A percentile compares a stretch with the other conserved stretches of the same genome.
Evolutionary conservation across 2,888 invertebrate genomes (phyloP).

Genomic region (Pediacus dermestoides): DNA sequence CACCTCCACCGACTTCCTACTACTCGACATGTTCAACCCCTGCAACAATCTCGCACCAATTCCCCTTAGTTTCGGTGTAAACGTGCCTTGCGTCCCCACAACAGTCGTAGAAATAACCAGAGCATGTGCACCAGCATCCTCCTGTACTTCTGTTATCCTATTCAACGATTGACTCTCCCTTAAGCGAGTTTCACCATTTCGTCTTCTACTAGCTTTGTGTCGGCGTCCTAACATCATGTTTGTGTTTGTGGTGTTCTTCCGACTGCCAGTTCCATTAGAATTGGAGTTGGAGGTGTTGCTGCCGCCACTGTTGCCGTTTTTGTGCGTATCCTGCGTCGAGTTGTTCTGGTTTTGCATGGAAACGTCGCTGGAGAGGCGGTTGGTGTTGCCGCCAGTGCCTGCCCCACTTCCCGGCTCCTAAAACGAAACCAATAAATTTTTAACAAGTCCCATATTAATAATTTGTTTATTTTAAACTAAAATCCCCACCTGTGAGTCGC

Average conservation of each 20-base stretch:
- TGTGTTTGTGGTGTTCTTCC: conserved; percentile 42
- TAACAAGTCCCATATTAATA: too few species aligned
- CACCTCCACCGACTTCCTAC: conserved; percentile 2
- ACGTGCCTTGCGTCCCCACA: conserved; percentile 39
- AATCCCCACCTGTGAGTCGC: conserved; percentile 59
- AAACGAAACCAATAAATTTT: too few species aligned
- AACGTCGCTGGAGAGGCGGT: conserved; percentile 16
- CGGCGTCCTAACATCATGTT: conserved; percentile 50
- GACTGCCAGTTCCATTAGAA: conserved; percentile 35
- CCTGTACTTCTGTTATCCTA: conserved; percentile 82
- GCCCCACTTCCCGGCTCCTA: conserved; percentile 29
- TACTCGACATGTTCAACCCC: conserved; percentile 39
- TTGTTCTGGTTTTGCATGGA: conserved; percentile 22
- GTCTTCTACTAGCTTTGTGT: conserved; percentile 55
- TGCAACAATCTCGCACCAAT: conserved; percentile 54
- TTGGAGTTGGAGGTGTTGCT: conserved; percentile 28
- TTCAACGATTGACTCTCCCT: conserved; percentile 82
- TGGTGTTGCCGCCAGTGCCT: conserved; percentile 21
- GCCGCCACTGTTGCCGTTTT: conserved; percentile 23
- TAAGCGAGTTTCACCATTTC: conserved; percentile 62
- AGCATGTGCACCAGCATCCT: conserved; percentile 54
- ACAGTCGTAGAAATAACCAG: conserved; percentile 42
- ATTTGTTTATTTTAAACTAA: conserved; percentile 2
- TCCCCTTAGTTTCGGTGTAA: conserved; percentile 51
- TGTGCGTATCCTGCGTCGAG: conserved; percentile 17